These are phyloP conservation scores for Limnephilus auricula DNA, from an alignment of 2,888 invertebrate genomes.

Conservation along the genomic window DNA sequence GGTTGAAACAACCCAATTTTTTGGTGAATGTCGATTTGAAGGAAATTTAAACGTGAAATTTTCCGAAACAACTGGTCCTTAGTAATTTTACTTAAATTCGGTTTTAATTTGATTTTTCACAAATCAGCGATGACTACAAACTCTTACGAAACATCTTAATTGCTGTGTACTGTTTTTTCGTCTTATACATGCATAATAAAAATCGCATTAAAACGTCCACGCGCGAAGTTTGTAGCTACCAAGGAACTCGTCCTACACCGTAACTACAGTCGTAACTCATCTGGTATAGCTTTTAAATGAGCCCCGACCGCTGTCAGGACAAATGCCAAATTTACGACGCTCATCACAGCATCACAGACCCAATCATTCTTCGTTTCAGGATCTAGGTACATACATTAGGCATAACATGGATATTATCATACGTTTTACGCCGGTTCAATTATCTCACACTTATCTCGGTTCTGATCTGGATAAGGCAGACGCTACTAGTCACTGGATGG, in stretches of 20 bases:
- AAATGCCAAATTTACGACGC: not conserved
- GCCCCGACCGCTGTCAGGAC: not conserved
- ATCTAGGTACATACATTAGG: not conserved
- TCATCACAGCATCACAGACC: not conserved
- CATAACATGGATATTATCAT: not conserved
- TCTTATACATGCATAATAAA: not conserved
- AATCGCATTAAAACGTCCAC: not conserved
- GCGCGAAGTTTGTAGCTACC: no score
- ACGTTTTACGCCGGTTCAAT: not conserved
- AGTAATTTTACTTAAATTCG: no score
- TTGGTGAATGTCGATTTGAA: no score
- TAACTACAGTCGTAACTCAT: not conserved
- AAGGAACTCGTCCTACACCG: not conserved
- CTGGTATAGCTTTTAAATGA: constrained; percentile 2
- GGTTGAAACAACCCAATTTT: no score
- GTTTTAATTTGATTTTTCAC: no score
- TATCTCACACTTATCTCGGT: not conserved
- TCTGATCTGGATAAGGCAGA: not conserved
- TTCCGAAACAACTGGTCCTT: no score
- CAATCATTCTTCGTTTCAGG: not conserved
- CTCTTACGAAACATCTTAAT: not conserved
- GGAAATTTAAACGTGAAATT: no score
- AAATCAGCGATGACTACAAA: no score
- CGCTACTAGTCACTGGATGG: not conserved
- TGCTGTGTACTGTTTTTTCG: not conserved